Conservation (phyloP, 2,797 vertebrate species). For the Hippoglossus hippoglossus region DNA sequence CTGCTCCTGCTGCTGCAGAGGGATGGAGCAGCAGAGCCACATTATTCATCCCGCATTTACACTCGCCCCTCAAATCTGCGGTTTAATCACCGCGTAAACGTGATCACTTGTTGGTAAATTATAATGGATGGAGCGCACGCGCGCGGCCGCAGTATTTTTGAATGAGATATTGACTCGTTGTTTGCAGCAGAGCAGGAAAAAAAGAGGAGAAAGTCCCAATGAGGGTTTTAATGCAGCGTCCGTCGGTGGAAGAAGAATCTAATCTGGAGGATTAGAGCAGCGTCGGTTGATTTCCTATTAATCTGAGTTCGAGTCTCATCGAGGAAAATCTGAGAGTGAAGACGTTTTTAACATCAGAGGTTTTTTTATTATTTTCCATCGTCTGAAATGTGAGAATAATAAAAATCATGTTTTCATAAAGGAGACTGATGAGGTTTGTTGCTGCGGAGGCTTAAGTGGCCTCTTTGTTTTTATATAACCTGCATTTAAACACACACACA, state of each 20-base stretch:
- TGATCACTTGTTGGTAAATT: constrained; percentile 66
- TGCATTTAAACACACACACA: constrained; percentile 30
- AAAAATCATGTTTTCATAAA: not conserved
- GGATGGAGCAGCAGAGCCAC: not conserved
- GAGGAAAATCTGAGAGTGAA: not conserved
- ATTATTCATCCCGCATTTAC: constrained; percentile 42
- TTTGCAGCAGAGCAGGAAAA: constrained; percentile 34
- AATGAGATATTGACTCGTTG: constrained; percentile 62
- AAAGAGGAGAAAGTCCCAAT: constrained; percentile 13
- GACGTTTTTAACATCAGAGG: not conserved
- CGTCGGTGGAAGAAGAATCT: not conserved
- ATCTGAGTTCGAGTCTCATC: too few species aligned
- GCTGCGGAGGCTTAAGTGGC: not conserved
- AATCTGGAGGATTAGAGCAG: not conserved
- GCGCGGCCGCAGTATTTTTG: constrained; percentile 28
- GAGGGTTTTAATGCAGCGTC: constrained; percentile 13
- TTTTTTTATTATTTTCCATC: not conserved
- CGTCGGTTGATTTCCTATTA: not conserved
- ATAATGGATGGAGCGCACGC: constrained; percentile 55
- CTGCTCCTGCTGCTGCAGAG: constrained; percentile 6
- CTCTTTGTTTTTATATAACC: constrained; percentile 19
- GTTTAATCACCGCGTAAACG: constrained; percentile 68
- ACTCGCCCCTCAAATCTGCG: constrained; percentile 34
- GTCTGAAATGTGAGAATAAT: not conserved
- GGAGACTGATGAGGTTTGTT: not conserved